A percentile compares a stretch with the other conserved stretches of the same genome.
phyloP scores from a whole-genome alignment of 2,797 vertebrate genomes.

The Naso thynnoides region DNA sequence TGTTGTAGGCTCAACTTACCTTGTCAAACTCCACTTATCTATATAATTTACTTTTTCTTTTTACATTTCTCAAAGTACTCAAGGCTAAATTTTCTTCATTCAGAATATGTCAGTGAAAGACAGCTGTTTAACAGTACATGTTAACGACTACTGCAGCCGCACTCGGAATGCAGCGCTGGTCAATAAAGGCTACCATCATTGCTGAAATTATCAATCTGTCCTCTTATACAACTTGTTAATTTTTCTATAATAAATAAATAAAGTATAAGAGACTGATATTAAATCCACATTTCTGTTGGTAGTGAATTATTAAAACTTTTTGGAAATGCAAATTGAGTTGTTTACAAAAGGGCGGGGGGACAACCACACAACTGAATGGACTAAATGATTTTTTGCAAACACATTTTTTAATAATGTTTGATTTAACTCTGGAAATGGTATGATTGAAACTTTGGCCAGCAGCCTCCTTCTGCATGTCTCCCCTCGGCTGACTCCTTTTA shows the following conservation, averaged over 20 bases:
- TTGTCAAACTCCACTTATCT: background rate
- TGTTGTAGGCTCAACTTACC: background rate
- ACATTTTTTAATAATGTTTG: background rate
- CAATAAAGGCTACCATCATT: background rate
- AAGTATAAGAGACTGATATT: background rate
- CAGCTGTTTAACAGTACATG: background rate
- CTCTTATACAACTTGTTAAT: background rate
- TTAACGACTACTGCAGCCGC: no score
- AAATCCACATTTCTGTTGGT: background rate
- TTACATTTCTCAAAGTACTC: background rate
- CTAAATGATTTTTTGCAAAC: background rate
- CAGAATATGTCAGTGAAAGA: background rate
- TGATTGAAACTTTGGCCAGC: background rate
- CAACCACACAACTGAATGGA: no score
- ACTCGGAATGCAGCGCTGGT: background rate
- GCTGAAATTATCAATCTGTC: no score
- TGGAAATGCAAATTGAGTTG: background rate
- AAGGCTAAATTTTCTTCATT: background rate
- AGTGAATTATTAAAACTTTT: background rate
- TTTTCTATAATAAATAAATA: background rate
- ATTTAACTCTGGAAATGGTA: conserved; percentile 8
- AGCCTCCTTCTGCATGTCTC: background rate
- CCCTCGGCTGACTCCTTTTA: background rate
- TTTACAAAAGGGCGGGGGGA: background rate
- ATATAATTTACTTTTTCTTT: background rate